phyloP scores from a whole-genome alignment of 1,140 invertebrate species.

The Leptopilina clavipes region DNA sequence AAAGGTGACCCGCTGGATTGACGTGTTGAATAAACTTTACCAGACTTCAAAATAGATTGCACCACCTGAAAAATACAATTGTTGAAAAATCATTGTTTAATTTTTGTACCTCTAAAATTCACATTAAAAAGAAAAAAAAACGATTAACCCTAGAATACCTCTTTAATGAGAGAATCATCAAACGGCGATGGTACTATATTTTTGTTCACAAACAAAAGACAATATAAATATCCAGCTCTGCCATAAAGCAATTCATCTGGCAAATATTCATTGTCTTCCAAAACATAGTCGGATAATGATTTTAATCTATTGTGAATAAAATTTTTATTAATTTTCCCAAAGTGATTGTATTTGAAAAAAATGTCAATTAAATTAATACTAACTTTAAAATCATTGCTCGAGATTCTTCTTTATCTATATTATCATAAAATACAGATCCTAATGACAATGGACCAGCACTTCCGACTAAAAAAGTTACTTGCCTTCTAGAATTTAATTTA shows the following conservation, averaged over 20 bases:
- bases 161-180: slow-evolving; percentile 72
- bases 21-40: slow-evolving; percentile 76
- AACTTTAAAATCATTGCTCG: slow-evolving; percentile 75
- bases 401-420: slow-evolving; percentile 71
- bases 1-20: slow-evolving; percentile 78
- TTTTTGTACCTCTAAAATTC: too few species aligned
- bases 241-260: slow-evolving; percentile 92
- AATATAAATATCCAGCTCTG: slow-evolving; percentile 87
- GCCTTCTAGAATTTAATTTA: slow-evolving; percentile 70
- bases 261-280: slow-evolving; percentile 73
- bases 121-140: too few species aligned
- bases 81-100: too few species aligned
- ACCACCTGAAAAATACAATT: slow-evolving; percentile 76
- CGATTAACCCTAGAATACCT: slow-evolving; percentile 64
- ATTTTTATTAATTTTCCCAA: slow-evolving; percentile 25
- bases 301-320: slow-evolving; percentile 73
- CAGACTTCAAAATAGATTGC: slow-evolving; percentile 80
- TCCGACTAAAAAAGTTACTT: slow-evolving; percentile 85
- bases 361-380: slow-evolving; percentile 38
- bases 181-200: slow-evolving; percentile 74
- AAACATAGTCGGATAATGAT: slow-evolving; percentile 73
- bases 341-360: not conserved
- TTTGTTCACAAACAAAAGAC: slow-evolving; percentile 83
- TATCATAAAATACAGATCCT: slow-evolving; percentile 80
- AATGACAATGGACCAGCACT: slow-evolving; percentile 85